These are phyloP conservation scores for Xenopus borealis DNA, from an alignment of 2,113 vertebrate species.

Conservation along the genomic window DNA sequence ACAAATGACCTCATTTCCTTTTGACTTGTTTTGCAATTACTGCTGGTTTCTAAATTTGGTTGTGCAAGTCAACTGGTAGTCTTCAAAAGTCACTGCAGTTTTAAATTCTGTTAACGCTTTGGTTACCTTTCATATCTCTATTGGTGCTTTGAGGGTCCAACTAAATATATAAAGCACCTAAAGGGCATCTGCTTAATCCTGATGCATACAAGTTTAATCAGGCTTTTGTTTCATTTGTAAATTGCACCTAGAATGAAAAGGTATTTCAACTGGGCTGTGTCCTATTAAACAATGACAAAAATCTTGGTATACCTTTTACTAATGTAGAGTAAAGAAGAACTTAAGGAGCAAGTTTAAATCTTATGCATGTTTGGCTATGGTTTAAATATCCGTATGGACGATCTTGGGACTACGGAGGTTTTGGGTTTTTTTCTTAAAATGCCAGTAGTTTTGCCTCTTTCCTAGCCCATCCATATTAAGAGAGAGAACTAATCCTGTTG, in stretches of 20 bases:
- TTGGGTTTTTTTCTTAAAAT: slow-evolving; percentile 41
- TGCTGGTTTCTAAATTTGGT: slow-evolving; percentile 65
- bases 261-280: slow-evolving; percentile 41
- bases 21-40: slow-evolving; percentile 62
- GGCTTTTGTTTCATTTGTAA: slow-evolving; percentile 62
- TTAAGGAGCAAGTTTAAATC: slow-evolving; percentile 42
- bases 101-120: slow-evolving; percentile 66
- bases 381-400: slow-evolving; percentile 52
- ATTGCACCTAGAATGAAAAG: slow-evolving; percentile 46
- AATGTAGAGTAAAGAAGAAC: slow-evolving; percentile 57
- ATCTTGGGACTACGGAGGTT: slow-evolving; percentile 56
- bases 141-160: slow-evolving; percentile 69
- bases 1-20: slow-evolving; percentile 85
- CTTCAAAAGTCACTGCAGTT: slow-evolving; percentile 77
- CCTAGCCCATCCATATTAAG: slow-evolving; percentile 20
- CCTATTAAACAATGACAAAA: slow-evolving; percentile 42
- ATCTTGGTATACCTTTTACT: slow-evolving; percentile 57
- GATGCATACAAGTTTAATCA: slow-evolving; percentile 59
- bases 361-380: slow-evolving; percentile 57
- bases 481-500: slow-evolving; percentile 61
- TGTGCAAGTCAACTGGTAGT: slow-evolving; percentile 77
- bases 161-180: slow-evolving; percentile 51
- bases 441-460: slow-evolving; percentile 56
- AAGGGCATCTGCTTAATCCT: neutral
- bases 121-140: slow-evolving; percentile 76